Base-by-base conservation (phyloP, 2,113 vertebrate genomes). In the Potamarius usumacintae region DNA sequence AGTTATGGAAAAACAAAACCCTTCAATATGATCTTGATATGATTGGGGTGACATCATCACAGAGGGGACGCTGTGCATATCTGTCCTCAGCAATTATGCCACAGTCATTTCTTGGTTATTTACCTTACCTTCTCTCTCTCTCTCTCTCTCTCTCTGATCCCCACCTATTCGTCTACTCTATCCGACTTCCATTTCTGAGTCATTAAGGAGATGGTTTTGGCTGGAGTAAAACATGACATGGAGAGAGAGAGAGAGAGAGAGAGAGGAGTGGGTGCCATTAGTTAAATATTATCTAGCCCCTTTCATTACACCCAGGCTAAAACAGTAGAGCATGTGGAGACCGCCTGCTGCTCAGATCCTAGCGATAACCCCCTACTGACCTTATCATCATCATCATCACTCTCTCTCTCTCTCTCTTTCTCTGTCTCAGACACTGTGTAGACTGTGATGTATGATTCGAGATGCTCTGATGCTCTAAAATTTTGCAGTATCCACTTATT, bases 171-270 rank as follows among this genome's bases (percentile, higher is more conserved):
- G 30, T 55, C 69, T 74, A 63, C 67, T 84, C 27, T 69, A 30
- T 94, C 92, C 86, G 92, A 91, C 93, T 94, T 93, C 91, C 92
- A 95, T 94, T 94, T 92, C 89, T 92, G 91, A 93, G 91, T 88
- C 86, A 86, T 87, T 94, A 90, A 90, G 89, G 93, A 93, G 92
- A 93, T 93, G 93, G 91, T 89, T 92, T 92, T 90, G 91, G 92
- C 92, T 79, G 55, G 69, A 77, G 77, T 12, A 72, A 76, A 72
- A 65, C 74, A 84, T 22, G 62, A 22, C 71, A 84, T n/a, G 22
- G 48, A 1, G 84, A 88, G 84, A 42, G 82, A 77, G 55, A 72
- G 78, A 74, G 14, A 69, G 18, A 67, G 62, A 74, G 18, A 67
- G 60, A 77, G 69, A 27, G 69, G 84, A 30, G 83, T 63, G 74